Percentiles rank a stretch among this genome's conserved stretches.
These are phyloP conservation scores for Palythoa grandis DNA, from an alignment of 92 coral and sea anemone species.

Conservation along the genomic window DNA sequence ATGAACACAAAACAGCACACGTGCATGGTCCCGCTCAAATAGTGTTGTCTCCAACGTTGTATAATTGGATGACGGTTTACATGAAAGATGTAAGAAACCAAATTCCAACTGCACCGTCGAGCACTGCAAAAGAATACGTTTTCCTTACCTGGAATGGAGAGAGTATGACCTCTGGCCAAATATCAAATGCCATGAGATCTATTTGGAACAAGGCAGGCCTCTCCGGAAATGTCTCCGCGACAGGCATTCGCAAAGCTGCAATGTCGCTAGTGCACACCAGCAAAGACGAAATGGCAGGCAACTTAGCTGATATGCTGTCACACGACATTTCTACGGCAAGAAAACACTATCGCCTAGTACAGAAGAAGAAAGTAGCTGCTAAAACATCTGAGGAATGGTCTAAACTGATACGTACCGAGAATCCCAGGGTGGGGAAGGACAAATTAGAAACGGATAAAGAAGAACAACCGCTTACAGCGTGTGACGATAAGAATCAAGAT, in stretches of 20 bases:
- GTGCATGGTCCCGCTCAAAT: too few relatives aligned
- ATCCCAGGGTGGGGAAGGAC: neutral
- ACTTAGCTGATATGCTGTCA: conserved; percentile 46
- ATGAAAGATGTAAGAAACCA: too few relatives aligned
- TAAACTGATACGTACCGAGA: conserved; percentile 15
- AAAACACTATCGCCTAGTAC: conserved; percentile 14
- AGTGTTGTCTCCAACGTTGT: too few relatives aligned
- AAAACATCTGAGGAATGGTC: neutral
- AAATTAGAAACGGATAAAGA: conserved; percentile 22
- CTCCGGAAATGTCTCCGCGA: too few relatives aligned
- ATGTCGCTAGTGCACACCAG: conserved; percentile 35
- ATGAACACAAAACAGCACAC: too few relatives aligned
- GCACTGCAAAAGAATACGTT: too few relatives aligned
- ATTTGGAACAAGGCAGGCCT: too few relatives aligned
- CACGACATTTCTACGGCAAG: conserved; percentile 42
- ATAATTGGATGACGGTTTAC: too few relatives aligned
- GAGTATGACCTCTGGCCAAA: too few relatives aligned
- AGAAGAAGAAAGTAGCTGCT: conserved; percentile 35
- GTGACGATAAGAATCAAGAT: neutral
- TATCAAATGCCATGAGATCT: too few relatives aligned
- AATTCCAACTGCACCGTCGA: too few relatives aligned
- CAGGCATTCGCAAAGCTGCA: conserved; percentile 32
- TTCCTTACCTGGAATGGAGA: too few relatives aligned
- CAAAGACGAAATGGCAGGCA: conserved; percentile 37
- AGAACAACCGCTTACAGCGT: neutral